Evolutionary conservation across 1,140 invertebrate genomes (phyloP).

Genomic region (Drosophila subobscura): DNA sequence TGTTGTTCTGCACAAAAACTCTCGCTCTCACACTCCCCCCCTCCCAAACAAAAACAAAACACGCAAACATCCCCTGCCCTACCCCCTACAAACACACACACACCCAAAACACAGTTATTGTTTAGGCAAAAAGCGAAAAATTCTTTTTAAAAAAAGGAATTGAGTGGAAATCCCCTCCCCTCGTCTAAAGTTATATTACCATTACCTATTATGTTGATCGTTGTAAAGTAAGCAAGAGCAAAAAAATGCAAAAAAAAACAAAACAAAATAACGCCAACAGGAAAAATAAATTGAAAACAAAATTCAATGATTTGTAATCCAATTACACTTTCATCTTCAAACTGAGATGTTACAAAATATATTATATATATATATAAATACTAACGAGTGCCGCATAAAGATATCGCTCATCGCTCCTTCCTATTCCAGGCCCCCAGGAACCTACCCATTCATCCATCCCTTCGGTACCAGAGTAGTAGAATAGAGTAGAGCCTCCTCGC

Average conservation of each 20-base stretch:
- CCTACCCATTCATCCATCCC: no score
- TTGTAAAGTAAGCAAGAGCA: constrained; percentile 66
- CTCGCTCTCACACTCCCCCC: constrained; percentile 65
- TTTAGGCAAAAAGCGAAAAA: constrained; percentile 55
- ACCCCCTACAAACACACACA: constrained; percentile 9
- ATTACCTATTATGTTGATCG: constrained; percentile 76
- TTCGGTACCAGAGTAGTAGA: no score
- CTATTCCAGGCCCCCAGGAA: constrained; percentile 13
- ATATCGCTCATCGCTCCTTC: neutral
- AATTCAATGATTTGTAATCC: constrained; percentile 71
- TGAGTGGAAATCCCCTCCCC: constrained; percentile 49
- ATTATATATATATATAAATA: neutral
- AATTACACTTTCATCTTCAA: constrained; percentile 70
- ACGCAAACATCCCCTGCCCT: constrained; percentile 14
- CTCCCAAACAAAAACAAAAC: constrained; percentile 24
- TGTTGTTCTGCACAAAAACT: constrained; percentile 79
- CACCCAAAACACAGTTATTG: constrained; percentile 26
- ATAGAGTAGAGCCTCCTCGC: constrained; percentile 1
- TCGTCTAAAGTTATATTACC: constrained; percentile 77
- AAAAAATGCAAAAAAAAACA: constrained; percentile 42
- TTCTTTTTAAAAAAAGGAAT: constrained; percentile 76
- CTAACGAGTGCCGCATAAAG: constrained; percentile 18
- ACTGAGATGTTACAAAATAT: constrained; percentile 57
- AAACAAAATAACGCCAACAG: constrained; percentile 24
- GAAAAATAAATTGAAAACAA: constrained; percentile 20